A percentile compares a stretch with the other conserved stretches of the same genome.
These are phyloP conservation scores for Tenualosa thibaudeaui DNA, from an alignment of 2,797 vertebrate species.

Conservation along the genomic window DNA sequence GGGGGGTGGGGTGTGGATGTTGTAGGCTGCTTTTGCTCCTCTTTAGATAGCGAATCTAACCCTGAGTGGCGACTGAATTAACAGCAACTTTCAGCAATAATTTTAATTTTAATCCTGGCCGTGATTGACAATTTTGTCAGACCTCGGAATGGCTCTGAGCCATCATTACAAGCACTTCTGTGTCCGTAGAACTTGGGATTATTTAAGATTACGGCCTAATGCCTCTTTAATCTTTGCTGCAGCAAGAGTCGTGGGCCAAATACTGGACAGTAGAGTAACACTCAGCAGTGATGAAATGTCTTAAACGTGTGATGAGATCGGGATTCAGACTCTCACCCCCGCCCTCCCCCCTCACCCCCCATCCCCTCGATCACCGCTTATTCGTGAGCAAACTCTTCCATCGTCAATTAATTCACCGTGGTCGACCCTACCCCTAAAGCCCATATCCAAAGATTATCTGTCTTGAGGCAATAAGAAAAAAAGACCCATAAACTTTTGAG, in stretches of 20 bases:
- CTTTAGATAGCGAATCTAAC: conserved; percentile 58
- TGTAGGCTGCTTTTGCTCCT: not conserved
- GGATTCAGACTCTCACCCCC: conserved; percentile 55
- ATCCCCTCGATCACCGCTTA: not conserved
- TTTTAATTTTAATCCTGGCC: conserved; percentile 69
- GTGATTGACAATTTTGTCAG: conserved; percentile 80
- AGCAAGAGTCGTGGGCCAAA: conserved; percentile 86
- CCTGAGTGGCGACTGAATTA: conserved; percentile 50
- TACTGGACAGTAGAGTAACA: conserved; percentile 82
- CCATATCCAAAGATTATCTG: conserved; percentile 52
- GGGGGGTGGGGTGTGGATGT: not conserved
- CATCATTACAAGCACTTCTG: conserved; percentile 69
- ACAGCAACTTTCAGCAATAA: conserved; percentile 61
- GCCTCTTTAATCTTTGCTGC: conserved; percentile 85
- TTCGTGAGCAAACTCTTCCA: conserved; percentile 48
- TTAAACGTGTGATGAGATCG: conserved; percentile 80
- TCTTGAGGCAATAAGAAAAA: conserved; percentile 41
- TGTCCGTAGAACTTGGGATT: conserved; percentile 91
- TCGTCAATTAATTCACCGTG: conserved; percentile 52
- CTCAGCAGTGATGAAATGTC: conserved; percentile 79
- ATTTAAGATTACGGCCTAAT: conserved; percentile 97
- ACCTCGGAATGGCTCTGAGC: conserved; percentile 79
- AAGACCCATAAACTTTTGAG: conserved; percentile 28
- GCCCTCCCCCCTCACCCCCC: conserved; percentile 30
- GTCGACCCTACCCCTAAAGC: conserved; percentile 33